phyloP scores from a whole-genome alignment of 2,113 vertebrate genomes.

The Glaucidium brasilianum region DNA sequence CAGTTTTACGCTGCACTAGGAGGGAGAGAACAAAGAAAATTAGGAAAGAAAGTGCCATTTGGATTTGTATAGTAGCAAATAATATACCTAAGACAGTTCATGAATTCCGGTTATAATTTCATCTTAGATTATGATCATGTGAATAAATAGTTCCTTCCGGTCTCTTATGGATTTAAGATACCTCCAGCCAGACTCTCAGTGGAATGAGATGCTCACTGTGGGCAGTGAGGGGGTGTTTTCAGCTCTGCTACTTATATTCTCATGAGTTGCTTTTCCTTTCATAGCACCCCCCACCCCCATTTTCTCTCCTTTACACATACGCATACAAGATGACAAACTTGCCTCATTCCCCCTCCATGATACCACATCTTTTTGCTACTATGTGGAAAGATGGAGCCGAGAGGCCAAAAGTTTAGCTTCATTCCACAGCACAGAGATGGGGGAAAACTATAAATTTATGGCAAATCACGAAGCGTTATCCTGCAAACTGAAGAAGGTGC shows the following conservation, averaged over 20 bases:
- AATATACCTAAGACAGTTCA: not conserved
- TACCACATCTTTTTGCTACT: not conserved
- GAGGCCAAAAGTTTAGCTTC: constrained; percentile 1
- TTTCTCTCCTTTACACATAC: not conserved
- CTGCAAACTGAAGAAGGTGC: constrained; percentile 34
- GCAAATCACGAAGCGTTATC: not conserved
- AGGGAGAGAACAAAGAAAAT: not conserved
- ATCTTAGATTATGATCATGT: not conserved
- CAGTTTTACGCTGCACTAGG: not conserved
- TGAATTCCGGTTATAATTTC: not conserved
- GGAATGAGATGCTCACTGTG: not conserved
- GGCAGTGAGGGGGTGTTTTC: constrained; percentile 13
- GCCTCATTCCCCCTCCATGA: not conserved
- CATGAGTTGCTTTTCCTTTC: not conserved
- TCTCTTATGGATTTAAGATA: not conserved
- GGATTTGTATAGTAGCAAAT: not conserved
- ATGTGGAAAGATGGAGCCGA: not conserved
- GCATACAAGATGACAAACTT: not conserved
- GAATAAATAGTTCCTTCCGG: not conserved
- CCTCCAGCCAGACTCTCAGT: not conserved
- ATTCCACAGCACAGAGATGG: not conserved
- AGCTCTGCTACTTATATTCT: not conserved
- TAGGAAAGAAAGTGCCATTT: not conserved
- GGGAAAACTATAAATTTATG: not conserved
- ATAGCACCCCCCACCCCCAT: not conserved